phyloP scores from a whole-genome alignment of 30 jellyfish, hydroid and myxozoan genomes.

The Aurelia aurita region DNA sequence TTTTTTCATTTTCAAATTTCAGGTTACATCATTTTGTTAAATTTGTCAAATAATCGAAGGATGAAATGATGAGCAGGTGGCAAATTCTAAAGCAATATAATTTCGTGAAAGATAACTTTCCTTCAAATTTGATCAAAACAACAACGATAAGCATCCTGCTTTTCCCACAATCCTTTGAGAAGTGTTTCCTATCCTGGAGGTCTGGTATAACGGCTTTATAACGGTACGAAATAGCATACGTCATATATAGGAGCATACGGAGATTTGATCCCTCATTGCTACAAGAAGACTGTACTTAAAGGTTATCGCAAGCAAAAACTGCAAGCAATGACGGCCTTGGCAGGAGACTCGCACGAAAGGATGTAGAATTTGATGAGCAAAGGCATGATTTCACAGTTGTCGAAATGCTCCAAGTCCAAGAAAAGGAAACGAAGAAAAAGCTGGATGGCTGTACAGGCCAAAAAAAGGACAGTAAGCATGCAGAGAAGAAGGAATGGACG shows the following conservation, averaged over 20 bases:
- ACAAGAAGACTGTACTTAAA: slow-evolving; percentile 41
- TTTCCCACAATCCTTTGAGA: slow-evolving; percentile 39
- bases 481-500: slow-evolving; percentile 84
- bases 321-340: slow-evolving; percentile 59
- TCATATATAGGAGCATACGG: not conserved
- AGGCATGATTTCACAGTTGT: slow-evolving; percentile 72
- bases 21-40: too few relatives aligned
- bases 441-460: slow-evolving; percentile 70
- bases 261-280: slow-evolving; percentile 15
- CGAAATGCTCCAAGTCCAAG: slow-evolving; percentile 82
- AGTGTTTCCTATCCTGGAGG: slow-evolving; percentile 16
- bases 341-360: slow-evolving; percentile 18
- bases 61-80: too few relatives aligned
- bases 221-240: slow-evolving; percentile 39
- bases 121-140: not conserved
- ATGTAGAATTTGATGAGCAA: slow-evolving; percentile 16
- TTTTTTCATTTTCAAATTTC: too few relatives aligned
- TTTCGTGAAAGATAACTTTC: too few relatives aligned
- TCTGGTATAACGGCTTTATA: not conserved
- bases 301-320: not conserved
- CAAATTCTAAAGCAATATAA: too few relatives aligned
- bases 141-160: not conserved
- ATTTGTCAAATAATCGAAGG: too few relatives aligned
- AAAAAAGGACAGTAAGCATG: slow-evolving; percentile 65
- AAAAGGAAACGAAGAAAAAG: slow-evolving; percentile 74